Conservation (phyloP, 2,113 vertebrate genomes). For the Macquaria ambigua region DNA sequence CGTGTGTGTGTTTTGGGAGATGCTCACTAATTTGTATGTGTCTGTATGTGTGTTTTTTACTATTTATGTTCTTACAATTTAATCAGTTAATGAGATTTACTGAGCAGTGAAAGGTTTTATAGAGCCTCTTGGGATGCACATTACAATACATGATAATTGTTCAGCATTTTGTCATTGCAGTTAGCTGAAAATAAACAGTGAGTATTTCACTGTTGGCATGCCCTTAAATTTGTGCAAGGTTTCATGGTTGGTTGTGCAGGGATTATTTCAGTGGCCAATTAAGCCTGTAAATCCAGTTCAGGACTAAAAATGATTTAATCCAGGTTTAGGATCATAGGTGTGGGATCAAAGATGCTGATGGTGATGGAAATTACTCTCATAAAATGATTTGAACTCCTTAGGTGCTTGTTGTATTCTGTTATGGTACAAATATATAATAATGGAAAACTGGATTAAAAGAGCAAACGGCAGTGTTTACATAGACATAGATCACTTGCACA, state of each 20-base stretch:
- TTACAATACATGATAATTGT: not conserved
- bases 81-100: constrained; percentile 27
- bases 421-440: not conserved
- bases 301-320: not conserved
- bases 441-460: not conserved
- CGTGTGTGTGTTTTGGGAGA: not conserved
- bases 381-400: not conserved
- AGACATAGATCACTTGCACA: not conserved
- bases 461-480: too few relatives aligned
- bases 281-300: not conserved
- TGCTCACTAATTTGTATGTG: not conserved
- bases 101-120: not conserved
- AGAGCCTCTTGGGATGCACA: not conserved
- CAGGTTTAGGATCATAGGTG: not conserved
- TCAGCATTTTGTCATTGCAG: not conserved
- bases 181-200: not conserved
- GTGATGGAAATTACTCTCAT: not conserved
- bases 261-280: not conserved
- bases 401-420: not conserved
- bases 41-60: not conserved
- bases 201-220: not conserved
- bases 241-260: not conserved
- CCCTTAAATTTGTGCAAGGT: not conserved
- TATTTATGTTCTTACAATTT: not conserved
- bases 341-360: too few relatives aligned